Evolutionary conservation across 2,888 invertebrate species (phyloP), one percentile per base, ranked within the genome.

Genomic region (Eugnorisma glareosa): DNA sequence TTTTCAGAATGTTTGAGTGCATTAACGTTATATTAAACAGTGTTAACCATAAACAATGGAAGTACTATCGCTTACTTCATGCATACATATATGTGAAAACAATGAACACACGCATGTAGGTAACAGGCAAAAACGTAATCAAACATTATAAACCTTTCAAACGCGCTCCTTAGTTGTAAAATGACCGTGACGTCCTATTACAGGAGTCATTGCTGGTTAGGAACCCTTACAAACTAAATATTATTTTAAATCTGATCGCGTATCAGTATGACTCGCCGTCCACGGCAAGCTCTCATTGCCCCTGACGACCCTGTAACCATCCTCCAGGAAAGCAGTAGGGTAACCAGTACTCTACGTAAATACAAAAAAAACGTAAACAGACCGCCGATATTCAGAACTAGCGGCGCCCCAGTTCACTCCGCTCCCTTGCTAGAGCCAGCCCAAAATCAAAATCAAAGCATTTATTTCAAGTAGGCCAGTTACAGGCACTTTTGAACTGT

Each of bases 21-120:
- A 31, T 5, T 66, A 35, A 70, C 51, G 48, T 31, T 63, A 70
- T 67, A 69, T 63, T 74, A 72, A 80, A 67, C 72, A 64, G 51
- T 24, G 54, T 51, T 75, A 68, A 51, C 35, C 48, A 61, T 67
- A 67, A 59, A 84, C 84, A 84, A 84, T 85, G 76, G 82, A 79
- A 64, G 70, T 84, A 76, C 77, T 75, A 68, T 67, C 76, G 76
- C 78, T 78, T 70, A 84, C 84, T 73, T 84, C 77, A 77, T 75
- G 70, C 73, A 66, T 72, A 75, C 72, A 70, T 84, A 75, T 81
- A 81, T 70, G 84, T 70, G 70, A 77, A 75, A 72, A 84, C 84
- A 84, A 84, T 84, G 81, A 72, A 77, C 84, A 51, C 35, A 37
- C 79, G 59, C n/a, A n/a, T n/a, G n/a, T n/a, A n/a, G n/a, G 48